Conservation (phyloP, 2,888 invertebrate genomes). For the Stenotaenia linearis region DNA sequence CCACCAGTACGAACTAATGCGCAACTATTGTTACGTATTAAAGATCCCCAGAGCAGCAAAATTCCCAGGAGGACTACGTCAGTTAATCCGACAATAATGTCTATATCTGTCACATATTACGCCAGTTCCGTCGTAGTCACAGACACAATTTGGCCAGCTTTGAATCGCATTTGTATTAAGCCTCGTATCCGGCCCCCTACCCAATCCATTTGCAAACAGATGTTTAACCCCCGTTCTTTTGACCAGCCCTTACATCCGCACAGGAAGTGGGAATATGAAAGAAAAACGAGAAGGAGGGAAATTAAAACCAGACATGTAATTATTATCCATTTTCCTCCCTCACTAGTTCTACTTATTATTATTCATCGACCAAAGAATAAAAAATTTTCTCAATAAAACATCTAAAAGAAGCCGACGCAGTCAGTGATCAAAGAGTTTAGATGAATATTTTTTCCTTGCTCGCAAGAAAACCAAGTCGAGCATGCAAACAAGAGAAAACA, state of each 20-base stretch:
- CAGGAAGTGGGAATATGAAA: not conserved
- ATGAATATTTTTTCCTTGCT: not conserved
- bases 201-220: not conserved
- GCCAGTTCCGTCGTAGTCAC: too few relatives aligned
- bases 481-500: slow-evolving; percentile 16
- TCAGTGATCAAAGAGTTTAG: not conserved
- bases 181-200: not conserved
- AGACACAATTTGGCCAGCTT: too few relatives aligned
- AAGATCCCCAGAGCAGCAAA: too few relatives aligned
- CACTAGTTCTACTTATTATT: not conserved
- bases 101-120: too few relatives aligned
- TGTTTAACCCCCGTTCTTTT: not conserved
- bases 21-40: too few relatives aligned
- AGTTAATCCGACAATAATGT: too few relatives aligned
- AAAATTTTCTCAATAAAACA: not conserved
- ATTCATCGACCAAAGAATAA: not conserved
- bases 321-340: not conserved
- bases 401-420: not conserved
- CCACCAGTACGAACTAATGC: too few relatives aligned
- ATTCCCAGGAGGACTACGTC: too few relatives aligned
- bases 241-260: slow-evolving; percentile 3
- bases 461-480: not conserved
- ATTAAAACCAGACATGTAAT: slow-evolving; percentile 10
- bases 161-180: too few relatives aligned
- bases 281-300: not conserved